These are phyloP conservation scores for Neostethus bicornis DNA, from an alignment of 2,797 vertebrate genomes.

Conservation along the genomic window DNA sequence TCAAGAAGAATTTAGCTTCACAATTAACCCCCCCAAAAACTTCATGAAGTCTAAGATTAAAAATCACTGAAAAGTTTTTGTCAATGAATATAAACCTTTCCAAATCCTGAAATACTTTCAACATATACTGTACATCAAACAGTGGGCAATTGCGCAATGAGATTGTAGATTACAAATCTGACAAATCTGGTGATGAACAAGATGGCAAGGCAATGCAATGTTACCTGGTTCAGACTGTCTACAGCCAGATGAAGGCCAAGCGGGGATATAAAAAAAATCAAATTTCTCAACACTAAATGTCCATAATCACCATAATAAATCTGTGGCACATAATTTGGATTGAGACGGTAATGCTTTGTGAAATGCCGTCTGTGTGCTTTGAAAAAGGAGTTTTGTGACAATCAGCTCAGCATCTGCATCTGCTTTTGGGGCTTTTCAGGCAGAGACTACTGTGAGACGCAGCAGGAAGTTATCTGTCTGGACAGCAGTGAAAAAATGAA, in stretches of 20 bases:
- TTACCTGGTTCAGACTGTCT: neutral
- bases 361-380: conserved; percentile 13
- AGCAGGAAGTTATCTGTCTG: conserved; percentile 21
- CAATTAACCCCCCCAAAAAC: neutral
- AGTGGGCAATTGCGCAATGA: conserved; percentile 4
- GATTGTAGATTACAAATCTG: too few species aligned
- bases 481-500: conserved; percentile 24
- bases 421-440: conserved; percentile 15
- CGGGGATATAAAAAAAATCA: neutral
- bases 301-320: neutral
- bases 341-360: neutral
- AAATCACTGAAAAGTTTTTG: neutral
- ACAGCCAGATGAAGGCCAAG: conserved; percentile 1
- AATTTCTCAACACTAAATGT: neutral
- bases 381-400: conserved; percentile 7
- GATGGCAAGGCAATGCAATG: conserved; percentile 7
- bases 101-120: too few species aligned
- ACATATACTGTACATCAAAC: neutral
- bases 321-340: neutral
- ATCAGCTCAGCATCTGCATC: conserved; percentile 12
- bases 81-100: conserved; percentile 2
- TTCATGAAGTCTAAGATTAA: conserved; percentile 7
- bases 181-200: conserved; percentile 3
- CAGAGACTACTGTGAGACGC: neutral
- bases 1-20: neutral